A percentile compares a stretch with the other conserved stretches of the same genome.
Conservation (phyloP, 2,113 vertebrate species). For the Nothoprocta pentlandii region DNA sequence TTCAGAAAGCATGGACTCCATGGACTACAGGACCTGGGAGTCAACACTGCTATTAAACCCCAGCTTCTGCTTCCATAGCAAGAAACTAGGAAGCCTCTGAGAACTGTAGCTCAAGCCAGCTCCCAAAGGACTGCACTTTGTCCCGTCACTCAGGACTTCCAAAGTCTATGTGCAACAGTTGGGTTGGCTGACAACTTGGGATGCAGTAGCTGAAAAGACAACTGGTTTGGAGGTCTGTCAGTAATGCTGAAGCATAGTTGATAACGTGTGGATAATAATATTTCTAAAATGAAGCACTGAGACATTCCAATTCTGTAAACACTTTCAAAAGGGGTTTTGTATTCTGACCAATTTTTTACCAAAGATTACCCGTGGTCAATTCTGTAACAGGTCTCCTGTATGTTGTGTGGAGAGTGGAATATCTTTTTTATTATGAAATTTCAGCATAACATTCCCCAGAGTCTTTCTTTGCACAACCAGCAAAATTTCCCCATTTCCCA, state of each 20-base stretch:
- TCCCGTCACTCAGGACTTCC: neutral
- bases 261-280: neutral
- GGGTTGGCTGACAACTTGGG: neutral
- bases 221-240: neutral
- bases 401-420: neutral
- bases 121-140: neutral
- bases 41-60: neutral
- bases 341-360: neutral
- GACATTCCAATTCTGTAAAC: neutral
- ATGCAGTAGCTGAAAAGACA: neutral
- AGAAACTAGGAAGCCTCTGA: neutral
- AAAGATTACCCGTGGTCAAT: neutral
- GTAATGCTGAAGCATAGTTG: neutral
- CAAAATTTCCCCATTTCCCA: neutral
- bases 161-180: neutral
- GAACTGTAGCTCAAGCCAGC: neutral
- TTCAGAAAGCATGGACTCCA: too few relatives aligned
- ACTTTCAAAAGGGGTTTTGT: neutral
- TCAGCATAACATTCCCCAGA: neutral
- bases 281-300: neutral
- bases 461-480: neutral
- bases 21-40: neutral
- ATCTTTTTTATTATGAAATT: neutral
- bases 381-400: neutral
- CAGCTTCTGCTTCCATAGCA: neutral